A percentile compares a stretch with the other conserved stretches of the same genome.
Conservation (phyloP, 2,113 vertebrate species). For the Alethe diademata region DNA sequence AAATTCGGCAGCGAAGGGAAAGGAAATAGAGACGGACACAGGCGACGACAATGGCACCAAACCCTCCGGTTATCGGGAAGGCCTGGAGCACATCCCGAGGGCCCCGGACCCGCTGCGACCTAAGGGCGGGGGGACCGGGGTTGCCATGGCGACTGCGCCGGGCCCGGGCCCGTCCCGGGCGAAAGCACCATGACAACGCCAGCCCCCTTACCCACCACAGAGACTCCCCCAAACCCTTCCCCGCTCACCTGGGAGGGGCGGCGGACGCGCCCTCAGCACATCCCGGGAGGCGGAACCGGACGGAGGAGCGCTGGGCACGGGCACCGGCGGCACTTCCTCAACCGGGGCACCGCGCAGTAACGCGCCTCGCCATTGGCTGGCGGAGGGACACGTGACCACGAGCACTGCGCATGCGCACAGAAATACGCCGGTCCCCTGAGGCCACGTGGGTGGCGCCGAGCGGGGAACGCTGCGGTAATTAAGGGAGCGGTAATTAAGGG, state of each 20-base stretch:
- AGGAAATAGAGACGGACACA: not conserved
- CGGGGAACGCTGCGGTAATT: not conserved
- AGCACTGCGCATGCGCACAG: accelerated
- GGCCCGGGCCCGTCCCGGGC: not conserved
- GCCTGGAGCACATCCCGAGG: not conserved
- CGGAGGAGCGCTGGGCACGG: not conserved
- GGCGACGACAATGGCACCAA: accelerated
- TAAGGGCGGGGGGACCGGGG: not conserved
- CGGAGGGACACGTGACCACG: accelerated
- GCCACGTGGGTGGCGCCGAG: not conserved
- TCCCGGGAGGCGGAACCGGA: not conserved
- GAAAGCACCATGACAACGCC: not conserved
- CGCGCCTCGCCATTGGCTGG: not conserved
- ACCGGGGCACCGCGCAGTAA: not conserved
- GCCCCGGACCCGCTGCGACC: too few species aligned
- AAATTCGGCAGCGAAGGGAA: not conserved
- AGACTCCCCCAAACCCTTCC: accelerated
- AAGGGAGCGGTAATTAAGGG: not conserved
- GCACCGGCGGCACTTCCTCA: not conserved
- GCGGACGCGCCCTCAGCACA: slow-evolving; percentile 25
- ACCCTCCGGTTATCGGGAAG: not conserved
- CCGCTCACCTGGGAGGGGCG: not conserved
- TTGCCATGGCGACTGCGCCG: not conserved
- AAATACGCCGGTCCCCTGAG: not conserved
- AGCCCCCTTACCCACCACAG: not conserved